phyloP scores from a whole-genome alignment of 1,140 invertebrate genomes.

The Lineus longissimus region DNA sequence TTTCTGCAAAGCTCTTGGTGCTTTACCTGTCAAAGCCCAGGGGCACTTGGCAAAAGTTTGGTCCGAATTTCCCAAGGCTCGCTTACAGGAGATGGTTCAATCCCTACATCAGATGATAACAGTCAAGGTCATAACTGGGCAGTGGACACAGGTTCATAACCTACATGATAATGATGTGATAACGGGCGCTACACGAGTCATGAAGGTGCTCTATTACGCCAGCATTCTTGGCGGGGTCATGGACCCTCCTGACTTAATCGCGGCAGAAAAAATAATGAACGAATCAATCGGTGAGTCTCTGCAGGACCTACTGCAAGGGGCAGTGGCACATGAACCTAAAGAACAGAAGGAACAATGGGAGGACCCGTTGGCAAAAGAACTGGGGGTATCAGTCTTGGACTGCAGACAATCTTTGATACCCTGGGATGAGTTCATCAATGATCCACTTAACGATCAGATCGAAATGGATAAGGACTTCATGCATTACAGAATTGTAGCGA shows the following conservation, averaged over 20 bases:
- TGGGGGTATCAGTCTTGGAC: conserved; percentile 74
- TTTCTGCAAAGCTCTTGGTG: conserved; percentile 72
- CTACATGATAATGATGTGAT: conserved; percentile 82
- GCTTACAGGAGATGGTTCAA: conserved; percentile 70
- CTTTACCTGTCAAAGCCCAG: conserved; percentile 72
- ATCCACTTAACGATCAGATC: conserved; percentile 82
- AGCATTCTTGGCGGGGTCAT: conserved; percentile 78
- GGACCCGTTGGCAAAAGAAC: conserved; percentile 56
- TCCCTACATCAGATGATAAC: conserved; percentile 85
- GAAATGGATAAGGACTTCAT: conserved; percentile 91
- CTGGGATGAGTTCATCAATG: conserved; percentile 89
- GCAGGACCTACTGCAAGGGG: conserved; percentile 42
- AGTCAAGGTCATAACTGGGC: conserved; percentile 64
- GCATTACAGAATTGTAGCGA: conserved; percentile 65
- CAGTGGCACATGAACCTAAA: conserved; percentile 43
- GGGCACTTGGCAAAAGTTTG: conserved; percentile 75
- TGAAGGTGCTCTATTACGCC: conserved; percentile 83
- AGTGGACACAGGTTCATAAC: conserved; percentile 68
- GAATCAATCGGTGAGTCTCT: conserved; percentile 38
- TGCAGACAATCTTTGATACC: conserved; percentile 76
- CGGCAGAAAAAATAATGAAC: conserved; percentile 41
- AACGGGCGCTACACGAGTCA: conserved; percentile 62
- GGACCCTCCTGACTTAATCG: conserved; percentile 61
- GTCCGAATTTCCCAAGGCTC: conserved; percentile 68
- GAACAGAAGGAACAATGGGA: conserved; percentile 40